Percentiles rank a stretch among this genome's conserved stretches.
Conservation (phyloP, 2,797 vertebrate species). For the Cephalopachus bancanus region DNA sequence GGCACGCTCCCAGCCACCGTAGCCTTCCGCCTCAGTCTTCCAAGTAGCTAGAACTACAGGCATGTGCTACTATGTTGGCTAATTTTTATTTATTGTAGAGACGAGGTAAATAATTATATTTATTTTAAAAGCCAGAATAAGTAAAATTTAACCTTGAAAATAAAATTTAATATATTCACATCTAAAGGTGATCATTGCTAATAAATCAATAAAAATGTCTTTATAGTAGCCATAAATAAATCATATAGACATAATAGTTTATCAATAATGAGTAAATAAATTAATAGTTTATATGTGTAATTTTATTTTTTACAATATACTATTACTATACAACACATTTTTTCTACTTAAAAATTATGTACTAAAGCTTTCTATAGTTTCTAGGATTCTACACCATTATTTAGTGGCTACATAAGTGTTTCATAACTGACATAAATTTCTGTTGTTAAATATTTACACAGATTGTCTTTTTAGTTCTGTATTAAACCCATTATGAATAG, state of each 20-base stretch:
- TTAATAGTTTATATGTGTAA: background rate
- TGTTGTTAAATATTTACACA: background rate
- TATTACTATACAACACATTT: background rate
- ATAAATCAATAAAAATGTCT: background rate
- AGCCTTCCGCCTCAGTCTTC: too few relatives aligned
- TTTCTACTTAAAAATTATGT: background rate
- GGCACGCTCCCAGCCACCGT: too few relatives aligned
- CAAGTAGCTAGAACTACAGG: too few relatives aligned
- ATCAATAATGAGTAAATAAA: background rate
- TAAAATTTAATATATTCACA: background rate
- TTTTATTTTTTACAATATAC: background rate
- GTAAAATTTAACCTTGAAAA: background rate
- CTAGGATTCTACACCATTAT: background rate
- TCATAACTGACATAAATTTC: background rate
- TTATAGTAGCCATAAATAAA: background rate
- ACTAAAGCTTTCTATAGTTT: constrained; percentile 5
- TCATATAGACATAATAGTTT: background rate
- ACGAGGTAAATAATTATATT: background rate
- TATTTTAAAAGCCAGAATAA: background rate
- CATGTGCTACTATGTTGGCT: too few relatives aligned
- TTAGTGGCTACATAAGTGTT: background rate
- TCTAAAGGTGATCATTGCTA: background rate
- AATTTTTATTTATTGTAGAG: too few relatives aligned
- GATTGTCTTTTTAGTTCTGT: background rate
- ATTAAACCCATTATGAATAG: background rate